Evolutionary conservation across 2,888 invertebrate genomes (phyloP).

Genomic region (Altica lythri): DNA sequence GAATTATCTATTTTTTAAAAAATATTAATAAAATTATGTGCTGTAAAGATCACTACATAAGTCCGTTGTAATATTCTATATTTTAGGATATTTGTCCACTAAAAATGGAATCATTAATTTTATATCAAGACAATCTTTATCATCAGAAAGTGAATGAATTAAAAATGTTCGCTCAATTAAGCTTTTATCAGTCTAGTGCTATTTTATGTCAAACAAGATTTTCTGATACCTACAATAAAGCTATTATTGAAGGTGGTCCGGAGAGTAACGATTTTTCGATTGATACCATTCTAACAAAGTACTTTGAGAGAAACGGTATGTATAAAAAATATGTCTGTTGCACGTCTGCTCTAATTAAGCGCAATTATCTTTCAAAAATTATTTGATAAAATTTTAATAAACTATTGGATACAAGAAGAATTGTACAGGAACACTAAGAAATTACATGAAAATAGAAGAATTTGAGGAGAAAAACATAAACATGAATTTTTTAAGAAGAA

Average conservation of each 20-base stretch:
- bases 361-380: too few species aligned
- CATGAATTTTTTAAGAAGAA: too few species aligned
- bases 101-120: conserved; percentile 62
- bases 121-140: conserved; percentile 58
- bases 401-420: too few species aligned
- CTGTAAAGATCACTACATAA: not conserved
- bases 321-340: conserved; percentile 19
- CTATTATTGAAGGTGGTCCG: conserved; percentile 59
- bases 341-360: too few species aligned
- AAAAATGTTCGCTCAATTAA: conserved; percentile 58
- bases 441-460: too few species aligned
- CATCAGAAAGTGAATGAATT: conserved; percentile 52
- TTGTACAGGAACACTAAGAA: too few species aligned
- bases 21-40: not conserved
- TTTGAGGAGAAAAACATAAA: too few species aligned
- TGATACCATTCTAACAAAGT: conserved; percentile 62
- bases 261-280: conserved; percentile 58
- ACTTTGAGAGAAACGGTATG: conserved; percentile 66
- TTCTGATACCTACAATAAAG: conserved; percentile 58
- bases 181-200: conserved; percentile 59
- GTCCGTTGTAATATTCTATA: not conserved
- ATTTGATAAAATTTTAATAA: conserved; percentile 24
- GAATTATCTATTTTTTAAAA: not conserved
- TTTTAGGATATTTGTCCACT: conserved; percentile 62
- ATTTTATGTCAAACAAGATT: conserved; percentile 54